Evolutionary conservation across 2,888 invertebrate species (phyloP).

Genomic region (Conops quadrifasciatus): DNA sequence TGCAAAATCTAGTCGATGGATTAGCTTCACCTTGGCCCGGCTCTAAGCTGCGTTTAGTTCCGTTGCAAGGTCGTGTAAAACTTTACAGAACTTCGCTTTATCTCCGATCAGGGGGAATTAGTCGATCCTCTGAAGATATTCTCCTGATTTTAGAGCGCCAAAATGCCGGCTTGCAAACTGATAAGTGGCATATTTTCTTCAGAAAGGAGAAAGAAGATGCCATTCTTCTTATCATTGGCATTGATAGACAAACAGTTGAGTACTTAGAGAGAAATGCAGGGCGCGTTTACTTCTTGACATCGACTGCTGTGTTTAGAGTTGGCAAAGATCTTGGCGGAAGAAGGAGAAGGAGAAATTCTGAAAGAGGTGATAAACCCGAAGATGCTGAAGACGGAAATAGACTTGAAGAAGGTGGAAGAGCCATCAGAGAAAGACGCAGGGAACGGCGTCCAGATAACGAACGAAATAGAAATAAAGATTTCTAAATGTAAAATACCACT

Average conservation of each 20-base stretch:
- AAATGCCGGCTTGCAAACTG: constrained; percentile 7
- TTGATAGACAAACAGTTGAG: neutral
- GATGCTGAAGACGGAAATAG: neutral
- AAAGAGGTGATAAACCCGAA: neutral
- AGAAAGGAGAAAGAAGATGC: constrained; percentile 9
- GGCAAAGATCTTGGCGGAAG: neutral
- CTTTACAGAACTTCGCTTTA: neutral
- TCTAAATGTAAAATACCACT: no score
- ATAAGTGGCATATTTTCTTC: constrained; percentile 2
- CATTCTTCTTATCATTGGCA: constrained; percentile 13
- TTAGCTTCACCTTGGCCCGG: constrained; percentile 13
- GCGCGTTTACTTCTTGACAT: constrained; percentile 13
- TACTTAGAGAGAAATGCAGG: neutral
- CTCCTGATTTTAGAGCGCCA: constrained; percentile 10
- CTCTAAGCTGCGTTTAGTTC: constrained; percentile 3
- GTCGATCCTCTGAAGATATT: constrained; percentile 5
- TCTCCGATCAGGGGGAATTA: constrained; percentile 1
- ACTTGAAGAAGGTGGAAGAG: neutral
- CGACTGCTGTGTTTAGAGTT: neutral
- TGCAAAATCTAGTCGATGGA: constrained; percentile 4
- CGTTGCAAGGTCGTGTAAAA: neutral
- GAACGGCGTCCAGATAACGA: no score
- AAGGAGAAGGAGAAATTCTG: neutral
- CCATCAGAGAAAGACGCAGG: neutral
- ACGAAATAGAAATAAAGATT: no score